Evolutionary conservation across 1,140 invertebrate genomes (phyloP), one percentile per base, ranked within the genome.

Genomic region (Sycophila sp.): DNA sequence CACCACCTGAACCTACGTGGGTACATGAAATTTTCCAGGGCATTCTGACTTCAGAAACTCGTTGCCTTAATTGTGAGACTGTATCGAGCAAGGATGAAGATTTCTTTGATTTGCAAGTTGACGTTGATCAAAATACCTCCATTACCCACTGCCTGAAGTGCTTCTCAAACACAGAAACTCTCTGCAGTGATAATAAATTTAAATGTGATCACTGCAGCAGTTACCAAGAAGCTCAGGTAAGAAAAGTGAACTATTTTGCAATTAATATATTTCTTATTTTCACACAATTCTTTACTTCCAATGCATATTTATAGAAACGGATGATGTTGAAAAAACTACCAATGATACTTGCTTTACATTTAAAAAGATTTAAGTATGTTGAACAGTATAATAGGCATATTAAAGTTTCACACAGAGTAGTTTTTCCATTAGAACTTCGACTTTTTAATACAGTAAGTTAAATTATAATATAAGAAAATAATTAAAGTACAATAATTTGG

Each of bases 21-120:
- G 97, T 99, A 66, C 98, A 99, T 83, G 98, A 99, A 88, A 99
- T 99, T 79, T 99, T 99, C 86, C 98, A 99, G 89, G 98, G 98
- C 56, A 99, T 98, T 51, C 88, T 99, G 45, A 99, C 98, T 7
- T 99, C 98, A 85, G 98, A 99, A 89, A 99, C 98, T 0, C 89
- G 97, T 78, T 99, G 98, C 89, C 90, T 99, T 72, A 99, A 99
- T 87, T 99, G 98, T 90, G 98, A 99, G 91, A 99, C 97, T 75
- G 96, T 99, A 51, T 98, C 97, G 86, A 98, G 96, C 86, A 99
- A 99, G 88, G 98, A 99, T 87, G 98, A 99, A 87, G 96, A 99
- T 85, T 99, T 99, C 85, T 94, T 99, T 77, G 98, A 99, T 89
- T 88, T 99, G 67, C 97, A 98, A 87, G 98, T 99, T 59, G 98